phyloP scores from a whole-genome alignment of 2,797 vertebrate genomes.

The Rhinoraja longicauda region DNA sequence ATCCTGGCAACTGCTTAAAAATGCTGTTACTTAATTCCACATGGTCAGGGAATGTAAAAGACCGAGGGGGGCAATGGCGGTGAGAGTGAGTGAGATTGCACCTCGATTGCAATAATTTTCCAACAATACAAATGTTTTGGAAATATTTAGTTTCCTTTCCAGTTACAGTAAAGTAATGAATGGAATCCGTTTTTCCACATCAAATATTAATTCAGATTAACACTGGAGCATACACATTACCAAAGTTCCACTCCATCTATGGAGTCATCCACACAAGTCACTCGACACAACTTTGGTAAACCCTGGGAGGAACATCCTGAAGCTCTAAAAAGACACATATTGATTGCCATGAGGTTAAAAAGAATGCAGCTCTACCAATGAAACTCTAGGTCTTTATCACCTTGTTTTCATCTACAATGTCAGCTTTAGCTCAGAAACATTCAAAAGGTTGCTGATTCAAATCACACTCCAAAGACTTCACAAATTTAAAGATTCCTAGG shows the following conservation, averaged over 20 bases:
- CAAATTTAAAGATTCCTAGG: background rate
- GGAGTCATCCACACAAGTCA: background rate
- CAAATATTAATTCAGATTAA: background rate
- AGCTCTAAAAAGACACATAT: background rate
- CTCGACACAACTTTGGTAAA: background rate
- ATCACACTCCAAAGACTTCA: background rate
- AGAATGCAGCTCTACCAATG: background rate
- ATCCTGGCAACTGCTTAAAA: background rate
- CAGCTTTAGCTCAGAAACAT: background rate
- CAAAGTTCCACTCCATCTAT: slow-evolving; percentile 21
- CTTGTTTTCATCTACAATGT: background rate
- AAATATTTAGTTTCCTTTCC: background rate
- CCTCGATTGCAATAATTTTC: background rate
- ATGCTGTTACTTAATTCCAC: background rate
- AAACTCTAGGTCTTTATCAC: background rate
- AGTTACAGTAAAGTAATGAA: background rate
- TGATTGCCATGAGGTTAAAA: background rate
- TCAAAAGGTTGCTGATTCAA: background rate
- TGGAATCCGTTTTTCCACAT: background rate
- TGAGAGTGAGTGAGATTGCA: background rate
- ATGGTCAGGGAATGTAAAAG: background rate
- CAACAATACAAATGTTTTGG: background rate
- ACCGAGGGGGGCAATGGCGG: background rate
- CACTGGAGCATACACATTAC: background rate
- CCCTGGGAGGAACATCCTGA: background rate